Evolutionary conservation across 2,797 vertebrate genomes (phyloP).

Genomic region (Argentina silus): DNA sequence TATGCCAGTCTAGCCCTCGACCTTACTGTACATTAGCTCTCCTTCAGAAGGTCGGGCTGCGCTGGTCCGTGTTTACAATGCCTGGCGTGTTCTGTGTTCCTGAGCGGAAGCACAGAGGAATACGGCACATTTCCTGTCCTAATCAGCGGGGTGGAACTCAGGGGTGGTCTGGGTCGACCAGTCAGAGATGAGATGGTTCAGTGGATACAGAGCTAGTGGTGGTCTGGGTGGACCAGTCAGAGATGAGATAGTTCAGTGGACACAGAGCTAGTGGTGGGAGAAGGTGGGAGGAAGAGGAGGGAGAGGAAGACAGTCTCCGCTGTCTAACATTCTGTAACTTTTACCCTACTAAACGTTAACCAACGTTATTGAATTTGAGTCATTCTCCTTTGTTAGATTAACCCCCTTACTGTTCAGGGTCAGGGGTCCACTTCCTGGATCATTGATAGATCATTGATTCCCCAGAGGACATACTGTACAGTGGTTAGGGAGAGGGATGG

Average conservation of each 20-base stretch:
- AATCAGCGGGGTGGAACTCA: conserved; percentile 41
- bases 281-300: neutral
- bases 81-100: conserved; percentile 53
- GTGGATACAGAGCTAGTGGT: neutral
- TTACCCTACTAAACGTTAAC: neutral
- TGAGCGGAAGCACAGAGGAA: conserved; percentile 60
- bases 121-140: conserved; percentile 63
- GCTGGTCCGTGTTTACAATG: conserved; percentile 54
- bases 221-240: too few species aligned
- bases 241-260: neutral
- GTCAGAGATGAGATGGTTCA: neutral
- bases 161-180: conserved; percentile 30
- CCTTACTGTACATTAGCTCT: conserved; percentile 12
- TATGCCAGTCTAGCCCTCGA: conserved; percentile 3
- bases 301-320: neutral
- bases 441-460: neutral
- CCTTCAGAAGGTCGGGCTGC: conserved; percentile 8
- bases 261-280: neutral
- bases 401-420: neutral
- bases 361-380: neutral
- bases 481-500: neutral
- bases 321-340: neutral
- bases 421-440: neutral
- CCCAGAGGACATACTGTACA: neutral
- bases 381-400: neutral